Base-by-base conservation (phyloP, 1,140 invertebrate genomes). In the Elymnias hypermnestra region DNA sequence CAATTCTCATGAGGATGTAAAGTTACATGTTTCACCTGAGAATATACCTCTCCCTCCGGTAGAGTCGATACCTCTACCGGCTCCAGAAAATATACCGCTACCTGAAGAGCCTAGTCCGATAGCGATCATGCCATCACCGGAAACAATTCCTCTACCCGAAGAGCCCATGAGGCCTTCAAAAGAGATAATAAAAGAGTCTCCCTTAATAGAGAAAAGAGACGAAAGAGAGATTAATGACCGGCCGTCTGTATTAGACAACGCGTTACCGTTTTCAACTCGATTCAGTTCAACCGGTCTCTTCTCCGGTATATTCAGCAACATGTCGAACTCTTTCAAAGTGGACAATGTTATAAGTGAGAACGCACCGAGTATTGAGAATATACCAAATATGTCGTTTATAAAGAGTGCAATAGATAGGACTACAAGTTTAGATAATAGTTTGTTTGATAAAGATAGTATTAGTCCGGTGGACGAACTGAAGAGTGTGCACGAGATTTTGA, bases 321-420 rank as follows among this genome's bases (percentile, higher is more conserved):
- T 86, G 63, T 61, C 73, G 7, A 65, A 73, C 25, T 62, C 72
- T 9, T 72, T 69, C 40, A 75, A 71, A 23, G 33, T 63, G 53
- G 73, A 77, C 45, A 61, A 36, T 23, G 38, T 65, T 0, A 71
- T 76, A 31, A 78, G 79, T 33, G 76, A 84, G 36, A 77, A 73
- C 42, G n/a, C n/a, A n/a, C n/a, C n/a, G n/a, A n/a, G n/a, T n/a
- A n/a, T n/a, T n/a, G n/a, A n/a, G n/a, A n/a, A n/a, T n/a, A 75
- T 86, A 49, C 85, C 85, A n/a, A 81, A 82, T 58, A 72, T 85
- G 63, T 76, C 82, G n/a, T 64, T 84, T 55, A 86, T 87, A 54
- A 86, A 87, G 49, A 87, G 79, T 76, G 82, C 85, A 55, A 87
- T 87, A 68, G 79, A 86, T 61, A 78, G 74, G 72, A 86, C 83